Base-by-base conservation (phyloP, 2,888 invertebrate species). In the Sesamia inferens region DNA sequence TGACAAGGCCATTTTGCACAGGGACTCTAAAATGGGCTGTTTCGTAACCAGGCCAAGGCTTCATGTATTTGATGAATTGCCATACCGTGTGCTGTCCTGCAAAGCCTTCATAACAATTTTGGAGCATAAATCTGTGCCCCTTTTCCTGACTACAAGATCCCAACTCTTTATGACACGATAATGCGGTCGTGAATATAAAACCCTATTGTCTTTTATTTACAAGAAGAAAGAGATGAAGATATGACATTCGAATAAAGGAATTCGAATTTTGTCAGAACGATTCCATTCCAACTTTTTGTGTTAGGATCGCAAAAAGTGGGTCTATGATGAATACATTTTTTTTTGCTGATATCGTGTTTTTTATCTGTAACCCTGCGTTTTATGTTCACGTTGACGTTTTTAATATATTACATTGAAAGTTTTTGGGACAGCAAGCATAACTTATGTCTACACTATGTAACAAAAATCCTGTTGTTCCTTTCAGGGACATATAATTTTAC, bases 181-280 rank as follows among this genome's bases (percentile, higher is more conserved):
- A 86, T 83, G 72, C 78, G 76, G 68, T 67, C 78, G 78, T 82
- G 84, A 81, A 82, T 80, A 85, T 77, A 85, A 87, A 89, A 86
- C 74, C 87, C 82, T 82, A 87, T 90, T 90, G 90, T 90, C 89
- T 90, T 87, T 88, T 90, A 90, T 90, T 89, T 90, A 89, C 89
- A 90, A 90, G 86, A 88, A 78, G 66, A 84, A 83, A 85, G 83
- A 89, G 87, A 87, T 89, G 87, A 89, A 89, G 89, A 89, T 90
- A 90, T 89, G 90, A 87, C 89, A 88, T 87, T 82, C 82, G 88
- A 89, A 90, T 90, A 90, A 89, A 90, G 84, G 85, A 84, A 85
- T 85, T 74, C 79, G 80, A 76, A 79, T 70, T 87, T 84, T 66
- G 81, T 78, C 68, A 80, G 84, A 82, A 86, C 85, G 87, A 87